A percentile compares a stretch with the other conserved stretches of the same genome.
Evolutionary conservation across 2,888 invertebrate species (phyloP).

Genomic region (Diabrotica balteata): DNA sequence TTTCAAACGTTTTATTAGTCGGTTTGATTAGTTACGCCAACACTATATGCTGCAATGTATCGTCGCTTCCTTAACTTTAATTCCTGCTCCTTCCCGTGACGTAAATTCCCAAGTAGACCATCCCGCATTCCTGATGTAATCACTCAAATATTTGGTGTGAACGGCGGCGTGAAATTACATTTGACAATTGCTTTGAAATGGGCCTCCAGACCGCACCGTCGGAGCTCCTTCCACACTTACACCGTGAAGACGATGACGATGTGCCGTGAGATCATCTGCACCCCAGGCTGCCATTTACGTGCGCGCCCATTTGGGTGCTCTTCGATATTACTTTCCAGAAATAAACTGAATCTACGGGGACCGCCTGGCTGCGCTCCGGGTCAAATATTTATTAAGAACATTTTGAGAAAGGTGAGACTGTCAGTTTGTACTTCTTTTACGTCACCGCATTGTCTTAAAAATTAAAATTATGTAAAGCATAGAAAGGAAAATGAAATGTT

Average conservation of each 20-base stretch:
- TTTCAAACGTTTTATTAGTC: too few relatives aligned
- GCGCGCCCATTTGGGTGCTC: slow-evolving; percentile 18
- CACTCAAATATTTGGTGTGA: slow-evolving; percentile 51
- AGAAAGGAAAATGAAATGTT: too few relatives aligned
- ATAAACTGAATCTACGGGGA: slow-evolving; percentile 3
- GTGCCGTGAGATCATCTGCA: slow-evolving; percentile 20
- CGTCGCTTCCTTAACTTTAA: too few relatives aligned
- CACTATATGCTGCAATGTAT: too few relatives aligned
- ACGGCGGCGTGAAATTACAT: slow-evolving; percentile 56
- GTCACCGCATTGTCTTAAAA: neutral
- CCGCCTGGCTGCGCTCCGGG: slow-evolving; percentile 5
- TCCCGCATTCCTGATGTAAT: slow-evolving; percentile 31
- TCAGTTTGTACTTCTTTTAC: neutral
- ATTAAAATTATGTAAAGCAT: too few relatives aligned
- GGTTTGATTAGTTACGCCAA: too few relatives aligned
- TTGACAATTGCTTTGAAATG: slow-evolving; percentile 52
- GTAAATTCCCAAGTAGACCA: slow-evolving; percentile 19
- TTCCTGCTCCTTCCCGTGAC: neutral
- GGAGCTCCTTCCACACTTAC: slow-evolving; percentile 6
- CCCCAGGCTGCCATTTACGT: slow-evolving; percentile 26
- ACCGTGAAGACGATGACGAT: slow-evolving; percentile 1
- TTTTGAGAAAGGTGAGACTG: neutral
- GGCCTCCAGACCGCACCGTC: slow-evolving; percentile 17
- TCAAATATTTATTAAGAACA: slow-evolving; percentile 26
- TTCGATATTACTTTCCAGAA: slow-evolving; percentile 24